These are phyloP conservation scores for Sinopyrophorus schimmeli DNA, from an alignment of 2,888 invertebrate genomes.

Conservation along the genomic window DNA sequence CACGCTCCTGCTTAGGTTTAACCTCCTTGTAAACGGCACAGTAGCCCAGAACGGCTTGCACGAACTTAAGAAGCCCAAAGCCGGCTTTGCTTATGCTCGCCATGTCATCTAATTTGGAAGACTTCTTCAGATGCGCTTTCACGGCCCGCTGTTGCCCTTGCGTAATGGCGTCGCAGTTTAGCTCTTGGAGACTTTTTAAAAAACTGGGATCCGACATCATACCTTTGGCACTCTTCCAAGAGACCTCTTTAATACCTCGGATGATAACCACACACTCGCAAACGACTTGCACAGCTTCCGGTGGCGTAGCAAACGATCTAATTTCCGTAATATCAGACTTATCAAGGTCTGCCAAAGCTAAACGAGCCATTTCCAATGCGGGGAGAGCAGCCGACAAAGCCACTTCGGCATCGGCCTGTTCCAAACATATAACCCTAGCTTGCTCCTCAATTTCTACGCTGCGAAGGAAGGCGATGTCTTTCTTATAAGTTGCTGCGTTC, in stretches of 20 bases:
- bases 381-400: conserved; percentile 82
- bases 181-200: conserved; percentile 75
- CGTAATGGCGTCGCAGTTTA: conserved; percentile 82
- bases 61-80: conserved; percentile 81
- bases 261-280: conserved; percentile 90
- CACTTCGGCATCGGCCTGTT: conserved; percentile 83
- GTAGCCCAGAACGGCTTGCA: conserved; percentile 86
- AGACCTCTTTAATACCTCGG: conserved; percentile 79
- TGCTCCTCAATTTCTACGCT: conserved; percentile 82
- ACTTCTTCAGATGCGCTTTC: conserved; percentile 72
- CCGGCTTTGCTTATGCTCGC: conserved; percentile 83
- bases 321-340: conserved; percentile 93
- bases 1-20: conserved; percentile 82
- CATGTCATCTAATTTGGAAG: conserved; percentile 81
- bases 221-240: conserved; percentile 86
- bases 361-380: conserved; percentile 77
- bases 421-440: conserved; percentile 74
- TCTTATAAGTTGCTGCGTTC: conserved; percentile 73
- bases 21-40: conserved; percentile 86
- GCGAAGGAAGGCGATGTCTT: conserved; percentile 77
- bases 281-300: conserved; percentile 84
- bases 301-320: conserved; percentile 88
- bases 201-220: conserved; percentile 93
- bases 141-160: conserved; percentile 70
- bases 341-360: conserved; percentile 80